These are phyloP conservation scores for Pasiphila rectangulata DNA, from an alignment of 2,888 invertebrate genomes.

Conservation along the genomic window DNA sequence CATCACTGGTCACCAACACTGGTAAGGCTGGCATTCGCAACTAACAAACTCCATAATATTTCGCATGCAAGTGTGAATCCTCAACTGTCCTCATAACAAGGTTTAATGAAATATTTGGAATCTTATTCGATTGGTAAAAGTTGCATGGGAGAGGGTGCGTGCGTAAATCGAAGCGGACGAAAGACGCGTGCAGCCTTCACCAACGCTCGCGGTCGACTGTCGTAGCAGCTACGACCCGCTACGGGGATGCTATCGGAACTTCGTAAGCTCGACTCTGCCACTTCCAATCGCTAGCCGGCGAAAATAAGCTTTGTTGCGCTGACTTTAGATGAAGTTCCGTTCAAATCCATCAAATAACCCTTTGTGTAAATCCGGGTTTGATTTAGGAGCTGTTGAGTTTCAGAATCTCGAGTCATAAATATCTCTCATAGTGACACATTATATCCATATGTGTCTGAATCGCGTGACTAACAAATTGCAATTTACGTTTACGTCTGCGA, in stretches of 20 bases:
- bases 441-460: no score
- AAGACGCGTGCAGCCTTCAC: slow-evolving; percentile 36
- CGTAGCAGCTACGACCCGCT: slow-evolving; percentile 54
- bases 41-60: slow-evolving; percentile 50
- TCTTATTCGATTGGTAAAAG: slow-evolving; percentile 24
- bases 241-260: slow-evolving; percentile 60
- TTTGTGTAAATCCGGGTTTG: background rate
- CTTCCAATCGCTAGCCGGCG: slow-evolving; percentile 10
- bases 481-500: slow-evolving; percentile 37
- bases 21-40: slow-evolving; percentile 44
- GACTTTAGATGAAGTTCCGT: background rate
- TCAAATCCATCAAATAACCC: background rate
- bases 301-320: background rate
- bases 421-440: no score
- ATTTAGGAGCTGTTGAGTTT: background rate
- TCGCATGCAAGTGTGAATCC: slow-evolving; percentile 11
- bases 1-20: slow-evolving; percentile 65
- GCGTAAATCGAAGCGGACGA: slow-evolving; percentile 45
- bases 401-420: no score
- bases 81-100: background rate
- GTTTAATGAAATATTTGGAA: background rate
- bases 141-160: slow-evolving; percentile 50
- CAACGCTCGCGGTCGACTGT: slow-evolving; percentile 27
- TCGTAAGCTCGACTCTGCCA: slow-evolving; percentile 54
- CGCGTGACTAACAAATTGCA: slow-evolving; percentile 47